Conservation (phyloP, 2,888 invertebrate genomes). For the Parthenolecanium corni region DNA sequence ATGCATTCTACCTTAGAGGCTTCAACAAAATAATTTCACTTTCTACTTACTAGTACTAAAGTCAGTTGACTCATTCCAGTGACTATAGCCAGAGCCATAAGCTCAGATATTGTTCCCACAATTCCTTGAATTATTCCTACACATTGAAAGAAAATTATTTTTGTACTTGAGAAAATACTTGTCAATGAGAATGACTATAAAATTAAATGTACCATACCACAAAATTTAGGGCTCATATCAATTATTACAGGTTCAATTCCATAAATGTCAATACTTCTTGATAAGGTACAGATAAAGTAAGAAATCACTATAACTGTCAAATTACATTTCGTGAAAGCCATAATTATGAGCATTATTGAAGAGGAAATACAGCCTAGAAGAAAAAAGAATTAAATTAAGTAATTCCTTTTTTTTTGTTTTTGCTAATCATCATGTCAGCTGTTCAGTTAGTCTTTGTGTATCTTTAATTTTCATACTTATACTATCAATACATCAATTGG, state of each 20-base stretch:
- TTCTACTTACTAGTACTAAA: not conserved
- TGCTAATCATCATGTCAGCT: too few species aligned
- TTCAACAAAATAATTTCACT: too few species aligned
- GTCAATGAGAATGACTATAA: not conserved
- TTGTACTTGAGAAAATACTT: not conserved
- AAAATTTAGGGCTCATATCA: not conserved
- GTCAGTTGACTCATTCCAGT: not conserved
- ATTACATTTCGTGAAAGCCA: not conserved
- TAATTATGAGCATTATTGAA: not conserved
- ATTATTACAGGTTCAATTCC: not conserved
- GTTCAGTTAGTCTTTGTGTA: too few species aligned
- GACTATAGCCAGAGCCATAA: not conserved
- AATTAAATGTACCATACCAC: too few species aligned
- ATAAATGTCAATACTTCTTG: not conserved
- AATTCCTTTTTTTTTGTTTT: too few species aligned
- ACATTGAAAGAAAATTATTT: not conserved
- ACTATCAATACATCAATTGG: too few species aligned
- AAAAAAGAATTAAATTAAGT: not conserved
- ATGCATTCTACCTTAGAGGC: too few species aligned
- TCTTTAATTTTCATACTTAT: too few species aligned
- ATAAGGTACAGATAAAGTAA: not conserved
- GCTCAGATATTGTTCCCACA: not conserved
- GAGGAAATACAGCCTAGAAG: not conserved
- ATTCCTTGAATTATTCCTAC: not conserved
- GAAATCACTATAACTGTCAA: not conserved